These are phyloP conservation scores for Fissipunctia ypsillon DNA, from an alignment of 2,888 invertebrate genomes.

Conservation along the genomic window DNA sequence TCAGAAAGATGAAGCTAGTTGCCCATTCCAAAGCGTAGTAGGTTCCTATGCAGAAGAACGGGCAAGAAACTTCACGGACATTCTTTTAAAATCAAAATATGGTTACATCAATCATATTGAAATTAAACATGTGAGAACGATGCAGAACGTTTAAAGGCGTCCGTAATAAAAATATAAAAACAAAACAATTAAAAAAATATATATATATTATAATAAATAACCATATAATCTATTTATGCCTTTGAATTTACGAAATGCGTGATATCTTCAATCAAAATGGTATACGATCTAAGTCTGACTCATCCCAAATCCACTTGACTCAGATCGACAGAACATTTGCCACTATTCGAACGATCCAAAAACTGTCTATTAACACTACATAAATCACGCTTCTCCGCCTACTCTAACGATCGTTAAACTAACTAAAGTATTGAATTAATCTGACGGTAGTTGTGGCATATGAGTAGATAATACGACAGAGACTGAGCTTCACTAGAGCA, in stretches of 20 bases:
- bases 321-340: conserved; percentile 36
- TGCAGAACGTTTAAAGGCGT: no score
- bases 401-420: conserved; percentile 65
- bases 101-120: no score
- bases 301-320: conserved; percentile 44
- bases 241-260: not conserved
- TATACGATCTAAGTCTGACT: conserved; percentile 21
- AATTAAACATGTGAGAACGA: no score
- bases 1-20: no score
- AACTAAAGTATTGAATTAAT: conserved; percentile 58
- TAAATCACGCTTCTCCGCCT: conserved; percentile 64
- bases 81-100: no score
- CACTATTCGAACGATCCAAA: conserved; percentile 54
- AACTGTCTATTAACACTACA: conserved; percentile 65
- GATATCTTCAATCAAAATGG: not conserved
- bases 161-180: no score
- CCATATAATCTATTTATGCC: not conserved
- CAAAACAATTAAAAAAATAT: no score
- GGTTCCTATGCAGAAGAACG: no score
- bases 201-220: no score
- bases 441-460: conserved; percentile 16
- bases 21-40: no score
- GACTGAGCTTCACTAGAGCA: not conserved
- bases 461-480: conserved; percentile 39
- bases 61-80: no score